phyloP scores from a whole-genome alignment of 2,888 invertebrate species.

The Papilio demoleus region DNA sequence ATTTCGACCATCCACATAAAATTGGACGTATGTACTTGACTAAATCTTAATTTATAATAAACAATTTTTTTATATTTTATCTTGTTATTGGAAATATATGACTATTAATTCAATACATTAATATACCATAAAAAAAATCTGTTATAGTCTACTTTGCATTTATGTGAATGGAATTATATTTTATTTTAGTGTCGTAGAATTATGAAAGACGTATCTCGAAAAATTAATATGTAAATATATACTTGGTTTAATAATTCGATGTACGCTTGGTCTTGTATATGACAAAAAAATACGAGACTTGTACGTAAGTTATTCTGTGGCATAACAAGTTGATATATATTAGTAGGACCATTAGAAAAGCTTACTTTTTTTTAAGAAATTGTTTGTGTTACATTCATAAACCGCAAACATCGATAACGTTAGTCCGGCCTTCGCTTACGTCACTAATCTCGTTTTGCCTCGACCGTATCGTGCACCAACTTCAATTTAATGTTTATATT shows the following conservation, averaged over 20 bases:
- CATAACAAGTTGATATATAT: too few species aligned
- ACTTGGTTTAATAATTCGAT: too few species aligned
- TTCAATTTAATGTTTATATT: slow-evolving; percentile 54
- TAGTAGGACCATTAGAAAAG: too few species aligned
- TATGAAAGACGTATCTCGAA: too few species aligned
- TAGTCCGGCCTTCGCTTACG: slow-evolving; percentile 67
- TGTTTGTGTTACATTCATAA: slow-evolving; percentile 58
- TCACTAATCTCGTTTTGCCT: slow-evolving; percentile 63
- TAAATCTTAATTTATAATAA: too few species aligned
- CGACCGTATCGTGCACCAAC: slow-evolving; percentile 53
- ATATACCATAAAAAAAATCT: neutral
- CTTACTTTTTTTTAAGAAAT: slow-evolving; percentile 43
- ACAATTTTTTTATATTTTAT: neutral
- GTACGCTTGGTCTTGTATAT: too few species aligned
- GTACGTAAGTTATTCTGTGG: too few species aligned
- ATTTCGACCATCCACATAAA: too few species aligned
- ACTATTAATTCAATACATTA: neutral
- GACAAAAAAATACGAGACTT: too few species aligned
- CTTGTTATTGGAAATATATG: neutral
- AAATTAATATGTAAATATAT: too few species aligned
- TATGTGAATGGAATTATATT: neutral
- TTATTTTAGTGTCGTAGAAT: neutral
- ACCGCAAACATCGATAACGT: slow-evolving; percentile 60
- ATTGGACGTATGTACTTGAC: too few species aligned
- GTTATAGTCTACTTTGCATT: slow-evolving; percentile 1